These are phyloP conservation scores for Acleris emargana DNA, from an alignment of 2,888 invertebrate species.

Conservation along the genomic window DNA sequence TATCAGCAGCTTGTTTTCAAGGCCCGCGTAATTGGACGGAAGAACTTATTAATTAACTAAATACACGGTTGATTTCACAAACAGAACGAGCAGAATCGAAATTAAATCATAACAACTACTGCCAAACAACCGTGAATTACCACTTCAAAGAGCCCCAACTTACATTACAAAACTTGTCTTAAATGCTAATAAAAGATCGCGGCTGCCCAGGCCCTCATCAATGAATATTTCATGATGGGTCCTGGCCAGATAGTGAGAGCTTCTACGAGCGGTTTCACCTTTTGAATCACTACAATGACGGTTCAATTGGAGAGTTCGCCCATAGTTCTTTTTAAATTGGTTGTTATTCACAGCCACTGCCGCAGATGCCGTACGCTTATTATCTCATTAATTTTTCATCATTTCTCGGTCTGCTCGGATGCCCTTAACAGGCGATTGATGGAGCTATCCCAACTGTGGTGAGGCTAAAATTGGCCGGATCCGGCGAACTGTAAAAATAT, in stretches of 20 bases:
- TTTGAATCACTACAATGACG: constrained; percentile 34
- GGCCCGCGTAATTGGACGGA: too few relatives aligned
- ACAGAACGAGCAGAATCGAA: constrained; percentile 34
- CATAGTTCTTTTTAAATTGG: constrained; percentile 51
- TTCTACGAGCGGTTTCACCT: constrained; percentile 40
- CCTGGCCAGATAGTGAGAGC: constrained; percentile 52
- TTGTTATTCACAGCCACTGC: constrained; percentile 50
- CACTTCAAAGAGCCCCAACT: constrained; percentile 57
- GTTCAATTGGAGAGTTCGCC: constrained; percentile 40
- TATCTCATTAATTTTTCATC: constrained; percentile 72
- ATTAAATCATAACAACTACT: constrained; percentile 54
- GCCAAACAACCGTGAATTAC: constrained; percentile 49
- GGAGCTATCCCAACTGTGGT: constrained; percentile 34
- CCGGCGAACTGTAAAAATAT: constrained; percentile 26
- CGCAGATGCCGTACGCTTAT: constrained; percentile 70
- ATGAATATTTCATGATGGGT: constrained; percentile 73
- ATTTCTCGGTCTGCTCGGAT: constrained; percentile 49
- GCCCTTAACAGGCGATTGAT: constrained; percentile 55
- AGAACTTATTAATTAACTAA: neutral
- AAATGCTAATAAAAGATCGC: constrained; percentile 72
- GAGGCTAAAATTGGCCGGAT: constrained; percentile 19
- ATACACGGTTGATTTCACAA: neutral
- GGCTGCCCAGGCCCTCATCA: constrained; percentile 53
- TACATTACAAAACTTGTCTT: constrained; percentile 71
- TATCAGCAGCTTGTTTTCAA: too few relatives aligned